Percentiles rank a stretch among this genome's conserved stretches.
Conservation (phyloP, 2,797 vertebrate species). For the Rhinophrynus dorsalis region DNA sequence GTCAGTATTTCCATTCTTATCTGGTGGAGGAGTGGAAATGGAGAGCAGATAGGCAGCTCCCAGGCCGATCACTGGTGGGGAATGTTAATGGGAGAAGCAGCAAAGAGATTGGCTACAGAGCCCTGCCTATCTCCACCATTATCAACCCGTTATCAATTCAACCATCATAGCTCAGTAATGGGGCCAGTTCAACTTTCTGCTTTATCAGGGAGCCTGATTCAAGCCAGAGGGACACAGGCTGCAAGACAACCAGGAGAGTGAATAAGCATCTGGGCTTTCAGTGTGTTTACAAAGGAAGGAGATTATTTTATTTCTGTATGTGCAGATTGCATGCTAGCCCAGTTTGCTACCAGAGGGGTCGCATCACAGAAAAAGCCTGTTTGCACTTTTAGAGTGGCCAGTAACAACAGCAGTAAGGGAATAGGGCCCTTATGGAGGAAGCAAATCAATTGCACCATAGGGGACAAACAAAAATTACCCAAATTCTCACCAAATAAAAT, state of each 20-base stretch:
- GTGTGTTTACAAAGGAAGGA: conserved; percentile 22
- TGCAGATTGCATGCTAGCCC: conserved; percentile 24
- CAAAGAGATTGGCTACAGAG: conserved; percentile 91
- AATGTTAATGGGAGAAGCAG: conserved; percentile 94
- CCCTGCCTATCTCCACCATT: conserved; percentile 93
- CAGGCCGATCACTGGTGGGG: conserved; percentile 93
- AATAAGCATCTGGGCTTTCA: conserved; percentile 57
- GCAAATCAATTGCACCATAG: no score
- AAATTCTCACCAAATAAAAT: no score
- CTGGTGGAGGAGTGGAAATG: conserved; percentile 99
- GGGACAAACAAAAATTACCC: no score
- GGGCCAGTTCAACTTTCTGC: conserved; percentile 99
- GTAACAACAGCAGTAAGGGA: not conserved
- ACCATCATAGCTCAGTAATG: conserved; percentile 97
- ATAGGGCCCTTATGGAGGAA: no score
- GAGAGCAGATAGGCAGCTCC: conserved; percentile 96
- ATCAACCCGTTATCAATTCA: conserved; percentile 89
- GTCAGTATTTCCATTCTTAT: conserved; percentile 99
- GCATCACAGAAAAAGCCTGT: not conserved
- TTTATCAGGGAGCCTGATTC: conserved; percentile 98
- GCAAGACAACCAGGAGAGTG: conserved; percentile 71
- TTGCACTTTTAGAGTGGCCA: not conserved
- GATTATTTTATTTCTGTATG: conserved; percentile 33
- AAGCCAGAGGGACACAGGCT: conserved; percentile 85
- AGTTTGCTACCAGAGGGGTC: not conserved